Percentiles rank a stretch among this genome's conserved stretches.
These are phyloP conservation scores for Protobothrops mucrosquamatus DNA, from an alignment of 2,113 vertebrate species.

Conservation along the genomic window DNA sequence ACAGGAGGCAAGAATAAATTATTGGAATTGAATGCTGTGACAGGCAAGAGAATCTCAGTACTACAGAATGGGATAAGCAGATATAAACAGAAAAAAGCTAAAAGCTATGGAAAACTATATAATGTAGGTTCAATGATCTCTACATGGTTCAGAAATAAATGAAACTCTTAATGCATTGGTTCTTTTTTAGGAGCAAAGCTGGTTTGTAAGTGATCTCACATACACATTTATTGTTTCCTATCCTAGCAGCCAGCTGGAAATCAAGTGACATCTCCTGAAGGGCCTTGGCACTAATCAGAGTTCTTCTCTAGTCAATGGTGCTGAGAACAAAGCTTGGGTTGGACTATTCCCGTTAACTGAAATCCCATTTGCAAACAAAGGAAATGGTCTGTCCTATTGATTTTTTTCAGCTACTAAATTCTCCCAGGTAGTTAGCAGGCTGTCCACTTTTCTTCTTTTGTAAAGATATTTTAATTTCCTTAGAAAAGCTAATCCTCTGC, in stretches of 20 bases:
- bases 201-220: background rate
- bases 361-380: conserved; percentile 32
- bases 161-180: background rate
- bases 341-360: conserved; percentile 45
- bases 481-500: conserved; percentile 31
- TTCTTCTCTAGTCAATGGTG: conserved; percentile 17
- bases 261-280: conserved; percentile 32
- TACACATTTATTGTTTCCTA: background rate
- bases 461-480: conserved; percentile 45
- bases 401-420: conserved; percentile 42
- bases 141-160: background rate
- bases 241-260: background rate
- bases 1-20: background rate
- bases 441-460: conserved; percentile 13
- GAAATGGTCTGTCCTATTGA: conserved; percentile 45
- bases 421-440: conserved; percentile 30
- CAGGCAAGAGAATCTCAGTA: background rate
- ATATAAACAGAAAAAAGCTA: background rate
- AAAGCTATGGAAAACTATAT: background rate
- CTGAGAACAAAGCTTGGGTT: conserved; percentile 29
- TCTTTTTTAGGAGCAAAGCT: background rate
- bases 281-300: conserved; percentile 30
- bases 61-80: background rate
- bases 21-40: background rate
- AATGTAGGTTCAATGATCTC: background rate